A percentile compares a stretch with the other conserved stretches of the same genome.
phyloP scores from a whole-genome alignment of 1,140 invertebrate genomes.

The Drosophila ironensis region DNA sequence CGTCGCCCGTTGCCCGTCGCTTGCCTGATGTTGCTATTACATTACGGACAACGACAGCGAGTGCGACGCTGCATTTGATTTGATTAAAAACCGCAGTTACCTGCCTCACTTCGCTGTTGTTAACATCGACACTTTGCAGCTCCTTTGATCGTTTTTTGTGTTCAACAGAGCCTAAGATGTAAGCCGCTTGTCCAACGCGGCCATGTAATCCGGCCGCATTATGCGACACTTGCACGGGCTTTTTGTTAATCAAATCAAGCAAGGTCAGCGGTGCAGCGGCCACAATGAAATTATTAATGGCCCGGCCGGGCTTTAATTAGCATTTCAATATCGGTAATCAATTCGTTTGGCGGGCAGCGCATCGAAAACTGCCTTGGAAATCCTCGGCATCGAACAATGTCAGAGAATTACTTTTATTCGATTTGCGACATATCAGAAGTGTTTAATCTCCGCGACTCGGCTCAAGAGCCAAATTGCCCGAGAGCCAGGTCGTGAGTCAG shows the following conservation, averaged over 20 bases:
- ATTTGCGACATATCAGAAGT: conserved; percentile 39
- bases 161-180: too few relatives aligned
- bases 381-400: neutral
- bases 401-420: conserved; percentile 34
- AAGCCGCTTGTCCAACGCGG: conserved; percentile 31
- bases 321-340: conserved; percentile 51
- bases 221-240: conserved; percentile 38
- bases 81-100: conserved; percentile 78
- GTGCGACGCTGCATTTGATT: conserved; percentile 63
- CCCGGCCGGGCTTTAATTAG: conserved; percentile 42
- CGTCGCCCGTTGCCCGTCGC: too few relatives aligned
- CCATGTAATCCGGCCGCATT: conserved; percentile 35
- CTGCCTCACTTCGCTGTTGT: conserved; percentile 70
- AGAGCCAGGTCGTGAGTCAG: conserved; percentile 69
- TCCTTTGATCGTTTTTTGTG: conserved; percentile 1
- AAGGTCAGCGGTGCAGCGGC: conserved; percentile 46
- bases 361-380: conserved; percentile 28
- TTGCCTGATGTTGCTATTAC: conserved; percentile 42
- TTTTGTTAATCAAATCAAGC: conserved; percentile 33
- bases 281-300: conserved; percentile 42
- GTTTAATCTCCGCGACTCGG: conserved; percentile 55
- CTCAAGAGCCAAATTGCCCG: conserved; percentile 57
- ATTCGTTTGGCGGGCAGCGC: conserved; percentile 11
- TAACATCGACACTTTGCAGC: conserved; percentile 61
- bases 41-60: conserved; percentile 41